A percentile compares a stretch with the other conserved stretches of the same genome.
Conservation (phyloP, 1,140 invertebrate genomes). For the Papilio glaucus region DNA sequence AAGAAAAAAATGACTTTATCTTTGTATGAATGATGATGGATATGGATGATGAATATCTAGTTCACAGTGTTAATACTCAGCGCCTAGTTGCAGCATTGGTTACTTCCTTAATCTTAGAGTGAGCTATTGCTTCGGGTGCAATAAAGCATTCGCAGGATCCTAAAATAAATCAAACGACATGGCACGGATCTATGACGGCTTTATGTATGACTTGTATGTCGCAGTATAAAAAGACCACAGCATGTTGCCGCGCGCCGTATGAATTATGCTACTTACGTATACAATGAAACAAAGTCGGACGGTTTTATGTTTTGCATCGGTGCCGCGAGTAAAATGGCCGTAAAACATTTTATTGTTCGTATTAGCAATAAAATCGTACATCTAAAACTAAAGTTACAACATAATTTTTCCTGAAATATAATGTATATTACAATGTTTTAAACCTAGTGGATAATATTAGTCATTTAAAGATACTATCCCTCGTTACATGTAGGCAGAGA, state of each 20-base stretch:
- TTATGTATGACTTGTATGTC: not conserved
- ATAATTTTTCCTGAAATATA: not conserved
- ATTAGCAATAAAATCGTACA: slow-evolving; percentile 6
- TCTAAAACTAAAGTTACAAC: slow-evolving; percentile 4
- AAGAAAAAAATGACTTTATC: too few relatives aligned
- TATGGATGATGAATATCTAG: too few relatives aligned
- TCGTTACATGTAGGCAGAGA: too few relatives aligned
- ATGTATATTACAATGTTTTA: too few relatives aligned
- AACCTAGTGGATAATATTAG: not conserved
- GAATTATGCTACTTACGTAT: slow-evolving; percentile 6
- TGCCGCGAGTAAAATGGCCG: slow-evolving; percentile 8
- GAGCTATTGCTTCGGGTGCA: too few relatives aligned
- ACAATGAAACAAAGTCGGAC: slow-evolving; percentile 24
- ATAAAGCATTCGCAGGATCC: too few relatives aligned
- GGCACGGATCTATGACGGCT: not conserved
- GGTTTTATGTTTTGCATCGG: slow-evolving; percentile 25
- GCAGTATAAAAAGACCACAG: slow-evolving; percentile 17
- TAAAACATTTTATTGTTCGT: slow-evolving; percentile 20
- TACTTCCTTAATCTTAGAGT: too few relatives aligned
- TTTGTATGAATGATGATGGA: too few relatives aligned
- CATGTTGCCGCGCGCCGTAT: not conserved
- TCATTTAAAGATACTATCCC: not conserved
- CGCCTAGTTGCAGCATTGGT: too few relatives aligned
- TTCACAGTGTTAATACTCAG: too few relatives aligned
- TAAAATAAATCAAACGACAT: not conserved